A percentile compares a stretch with the other conserved stretches of the same genome.
These are phyloP conservation scores for Kryphioiulus occultus DNA, from an alignment of 2,888 invertebrate species.

Conservation along the genomic window DNA sequence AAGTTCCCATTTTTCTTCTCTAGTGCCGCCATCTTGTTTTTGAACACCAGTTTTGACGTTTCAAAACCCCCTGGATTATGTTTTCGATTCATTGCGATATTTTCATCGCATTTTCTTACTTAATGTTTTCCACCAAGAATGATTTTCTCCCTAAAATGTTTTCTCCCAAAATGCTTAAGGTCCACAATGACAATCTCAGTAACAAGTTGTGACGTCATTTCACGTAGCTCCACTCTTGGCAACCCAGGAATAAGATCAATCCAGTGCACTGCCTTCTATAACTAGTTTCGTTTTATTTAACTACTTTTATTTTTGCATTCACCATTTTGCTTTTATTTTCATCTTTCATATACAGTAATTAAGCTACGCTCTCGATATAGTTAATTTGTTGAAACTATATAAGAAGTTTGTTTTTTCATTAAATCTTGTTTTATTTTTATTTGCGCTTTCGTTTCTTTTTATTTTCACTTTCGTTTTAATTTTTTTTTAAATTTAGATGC, in stretches of 20 bases:
- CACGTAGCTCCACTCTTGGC: neutral
- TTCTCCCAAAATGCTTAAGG: neutral
- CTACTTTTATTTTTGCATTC: constrained; percentile 3
- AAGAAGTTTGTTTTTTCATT: constrained; percentile 39
- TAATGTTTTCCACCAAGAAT: neutral
- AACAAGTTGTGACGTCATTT: neutral
- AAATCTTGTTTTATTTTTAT: constrained; percentile 39
- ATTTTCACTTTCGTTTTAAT: constrained; percentile 3
- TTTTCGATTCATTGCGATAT: constrained; percentile 27
- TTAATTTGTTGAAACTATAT: constrained; percentile 35
- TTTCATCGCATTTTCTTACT: neutral
- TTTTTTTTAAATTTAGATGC: constrained; percentile 28
- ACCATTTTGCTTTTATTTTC: constrained; percentile 22
- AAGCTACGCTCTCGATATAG: constrained; percentile 36
- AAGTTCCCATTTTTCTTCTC: neutral
- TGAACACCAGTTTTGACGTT: neutral
- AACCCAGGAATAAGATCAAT: constrained; percentile 9
- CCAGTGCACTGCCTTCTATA: constrained; percentile 32
- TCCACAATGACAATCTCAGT: constrained; percentile 6
- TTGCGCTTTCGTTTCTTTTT: constrained; percentile 37
- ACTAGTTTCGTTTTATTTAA: constrained; percentile 20
- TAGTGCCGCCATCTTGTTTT: constrained; percentile 18
- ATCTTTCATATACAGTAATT: constrained; percentile 31
- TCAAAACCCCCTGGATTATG: neutral
- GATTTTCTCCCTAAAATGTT: neutral